Conservation (phyloP, 2,888 invertebrate species). For the Coenonympha arcania region DNA sequence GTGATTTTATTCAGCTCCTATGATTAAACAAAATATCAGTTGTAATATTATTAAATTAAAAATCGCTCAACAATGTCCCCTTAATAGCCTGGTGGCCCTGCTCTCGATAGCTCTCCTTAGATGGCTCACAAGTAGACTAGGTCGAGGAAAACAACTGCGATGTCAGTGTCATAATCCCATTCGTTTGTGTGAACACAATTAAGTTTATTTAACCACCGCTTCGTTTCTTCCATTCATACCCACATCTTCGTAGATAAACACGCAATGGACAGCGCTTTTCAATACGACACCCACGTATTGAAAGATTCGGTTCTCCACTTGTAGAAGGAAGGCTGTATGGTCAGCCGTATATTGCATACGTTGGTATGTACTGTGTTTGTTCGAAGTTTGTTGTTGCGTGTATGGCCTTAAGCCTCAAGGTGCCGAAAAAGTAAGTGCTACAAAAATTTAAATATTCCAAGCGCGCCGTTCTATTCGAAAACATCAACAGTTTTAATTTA, state of each 20-base stretch:
- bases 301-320: constrained; percentile 22
- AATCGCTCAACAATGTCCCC: constrained; percentile 53
- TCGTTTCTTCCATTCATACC: constrained; percentile 27
- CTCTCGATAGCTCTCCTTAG: constrained; percentile 73
- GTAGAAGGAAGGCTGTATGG: constrained; percentile 49
- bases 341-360: constrained; percentile 49
- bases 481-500: constrained; percentile 3
- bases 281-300: constrained; percentile 13
- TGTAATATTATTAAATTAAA: constrained; percentile 41
- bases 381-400: constrained; percentile 48
- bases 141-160: constrained; percentile 71
- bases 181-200: constrained; percentile 37
- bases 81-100: constrained; percentile 68
- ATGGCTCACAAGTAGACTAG: constrained; percentile 71
- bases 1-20: constrained; percentile 3
- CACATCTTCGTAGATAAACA: constrained; percentile 18
- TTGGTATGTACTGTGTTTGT: constrained; percentile 42
- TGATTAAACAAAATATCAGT: constrained; percentile 17
- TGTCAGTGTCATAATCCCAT: constrained; percentile 64
- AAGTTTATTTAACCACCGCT: constrained; percentile 40
- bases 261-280: constrained; percentile 31
- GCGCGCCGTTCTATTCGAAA: constrained; percentile 12
- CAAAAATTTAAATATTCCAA: constrained; percentile 31
- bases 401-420: constrained; percentile 48
- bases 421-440: constrained; percentile 38